Evolutionary conservation across 1,140 invertebrate species (phyloP).

Genomic region (Calephelis virginiensis): DNA sequence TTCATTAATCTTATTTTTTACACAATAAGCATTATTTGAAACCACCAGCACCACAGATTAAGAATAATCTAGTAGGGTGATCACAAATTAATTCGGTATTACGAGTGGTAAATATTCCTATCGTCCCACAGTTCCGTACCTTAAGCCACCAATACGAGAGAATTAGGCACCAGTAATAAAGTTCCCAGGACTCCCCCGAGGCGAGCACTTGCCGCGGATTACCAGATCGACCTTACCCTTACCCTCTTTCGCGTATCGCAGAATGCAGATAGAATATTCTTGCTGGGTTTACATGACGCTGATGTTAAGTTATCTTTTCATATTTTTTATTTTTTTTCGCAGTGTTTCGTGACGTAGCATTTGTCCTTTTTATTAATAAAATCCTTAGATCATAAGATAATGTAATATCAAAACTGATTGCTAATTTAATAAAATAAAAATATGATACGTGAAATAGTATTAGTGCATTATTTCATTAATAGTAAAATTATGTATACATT

Average conservation of each 20-base stretch:
- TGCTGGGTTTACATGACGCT: constrained; percentile 30
- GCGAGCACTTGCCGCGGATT: constrained; percentile 62
- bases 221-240: constrained; percentile 22
- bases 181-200: constrained; percentile 60
- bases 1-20: too few species aligned
- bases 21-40: too few species aligned
- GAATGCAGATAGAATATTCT: constrained; percentile 22
- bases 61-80: constrained; percentile 30
- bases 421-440: too few species aligned
- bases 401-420: too few species aligned
- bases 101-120: constrained; percentile 51
- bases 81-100: constrained; percentile 63
- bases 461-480: too few species aligned
- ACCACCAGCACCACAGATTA: constrained; percentile 38
- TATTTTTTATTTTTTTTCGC: too few species aligned
- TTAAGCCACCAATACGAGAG: constrained; percentile 41
- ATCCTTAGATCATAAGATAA: too few species aligned
- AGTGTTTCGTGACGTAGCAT: too few species aligned
- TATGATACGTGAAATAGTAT: too few species aligned
- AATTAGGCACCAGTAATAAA: constrained; percentile 47
- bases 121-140: constrained; percentile 32
- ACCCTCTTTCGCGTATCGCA: constrained; percentile 32
- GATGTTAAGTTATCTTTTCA: not conserved
- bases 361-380: too few species aligned
- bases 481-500: too few species aligned